Base-by-base conservation (phyloP, 2,888 invertebrate genomes). In the Byasa hedistus region DNA sequence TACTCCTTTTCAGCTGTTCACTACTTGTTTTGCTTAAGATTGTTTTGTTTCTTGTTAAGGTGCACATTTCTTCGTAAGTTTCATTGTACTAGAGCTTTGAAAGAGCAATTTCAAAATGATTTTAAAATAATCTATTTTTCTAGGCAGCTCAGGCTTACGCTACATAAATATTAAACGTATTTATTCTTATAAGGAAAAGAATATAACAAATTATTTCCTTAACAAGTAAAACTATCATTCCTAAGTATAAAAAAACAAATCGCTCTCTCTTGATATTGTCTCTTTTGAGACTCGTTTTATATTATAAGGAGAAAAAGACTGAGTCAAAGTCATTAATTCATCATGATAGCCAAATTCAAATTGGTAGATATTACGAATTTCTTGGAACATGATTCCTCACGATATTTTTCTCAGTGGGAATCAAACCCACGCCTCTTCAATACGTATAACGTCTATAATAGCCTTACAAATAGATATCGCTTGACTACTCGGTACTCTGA, bases 1-100 rank as follows among this genome's bases (percentile, higher is more conserved):
- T 60, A 51, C 36, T 65, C 56, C 60, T 48, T 65, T 65, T 56
- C 36, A 56, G n/a, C 60, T 59, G 55, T 23, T 58, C 54, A 57
- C 36, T 64, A 21, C 58, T 57, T 48, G 24, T 59, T 59, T 17
- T 48, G 19, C 24, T 15, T 56, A 24, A 15, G 56, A 24, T 23
- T 56, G 17, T 56, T 56, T 56, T 56, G 48, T 48, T 48, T n/a
- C 4, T 48, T n/a, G n/a, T 48, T 19, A 48, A 19, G n/a, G 48
- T 48, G 48, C 19, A 48, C n/a, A 48, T 48, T 48, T 48, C n/a
- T 3, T n/a, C n/a, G 19, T 48, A 7, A 5, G n/a, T 48, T 48
- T 2, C n/a, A 48, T 48, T 10, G 19, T n/a, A 8, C 1, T 8
- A 48, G n/a, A 48, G 39, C 39, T 48, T n/a, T 7, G 12, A n/a